phyloP scores from a whole-genome alignment of 2,113 vertebrate genomes.

The Misgurnus mizolepis region DNA sequence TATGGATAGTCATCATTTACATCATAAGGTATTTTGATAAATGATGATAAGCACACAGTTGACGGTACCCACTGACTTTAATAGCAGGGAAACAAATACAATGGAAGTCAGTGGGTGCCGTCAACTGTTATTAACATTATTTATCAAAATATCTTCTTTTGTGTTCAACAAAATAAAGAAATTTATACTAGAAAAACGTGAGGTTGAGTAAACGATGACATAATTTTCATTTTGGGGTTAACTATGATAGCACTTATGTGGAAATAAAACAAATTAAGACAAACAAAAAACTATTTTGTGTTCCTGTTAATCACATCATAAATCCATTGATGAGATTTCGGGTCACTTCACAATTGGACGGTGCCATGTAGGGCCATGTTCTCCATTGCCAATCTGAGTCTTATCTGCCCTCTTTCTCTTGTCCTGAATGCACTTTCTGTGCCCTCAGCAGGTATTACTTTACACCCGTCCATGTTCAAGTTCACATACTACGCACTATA shows the following conservation, averaged over 20 bases:
- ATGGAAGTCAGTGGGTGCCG: too few relatives aligned
- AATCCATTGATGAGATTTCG: slow-evolving; percentile 48
- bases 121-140: too few relatives aligned
- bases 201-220: too few relatives aligned
- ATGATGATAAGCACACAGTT: too few relatives aligned
- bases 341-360: slow-evolving; percentile 48
- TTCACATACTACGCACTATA: slow-evolving; percentile 46
- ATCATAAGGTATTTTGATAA: too few relatives aligned
- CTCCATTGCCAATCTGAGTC: slow-evolving; percentile 48
- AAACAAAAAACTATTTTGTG: slow-evolving; percentile 15
- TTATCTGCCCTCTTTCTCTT: slow-evolving; percentile 52
- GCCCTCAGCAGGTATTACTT: slow-evolving; percentile 66
- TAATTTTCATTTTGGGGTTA: not conserved
- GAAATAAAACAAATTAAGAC: too few relatives aligned
- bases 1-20: too few relatives aligned
- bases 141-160: too few relatives aligned
- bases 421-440: slow-evolving; percentile 56
- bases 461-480: slow-evolving; percentile 57
- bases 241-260: slow-evolving; percentile 2
- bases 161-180: too few relatives aligned
- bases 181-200: too few relatives aligned
- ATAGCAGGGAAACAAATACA: too few relatives aligned
- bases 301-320: slow-evolving; percentile 36
- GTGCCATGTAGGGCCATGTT: slow-evolving; percentile 38
- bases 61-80: too few relatives aligned